These are phyloP conservation scores for Gastrophysa polygoni DNA, from an alignment of 2,888 invertebrate species.

Conservation along the genomic window DNA sequence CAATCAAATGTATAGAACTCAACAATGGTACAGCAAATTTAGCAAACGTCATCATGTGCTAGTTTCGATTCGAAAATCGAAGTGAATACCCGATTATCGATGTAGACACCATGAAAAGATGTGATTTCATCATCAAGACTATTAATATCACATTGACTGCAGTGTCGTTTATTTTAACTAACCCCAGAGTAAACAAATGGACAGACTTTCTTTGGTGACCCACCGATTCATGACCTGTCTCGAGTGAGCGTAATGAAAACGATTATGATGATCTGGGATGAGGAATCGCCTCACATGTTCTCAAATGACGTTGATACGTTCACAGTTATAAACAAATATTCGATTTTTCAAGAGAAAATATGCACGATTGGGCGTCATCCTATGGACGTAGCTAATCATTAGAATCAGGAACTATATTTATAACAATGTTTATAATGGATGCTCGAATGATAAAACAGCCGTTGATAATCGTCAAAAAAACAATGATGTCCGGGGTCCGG, in stretches of 20 bases:
- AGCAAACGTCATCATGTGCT: too few relatives aligned
- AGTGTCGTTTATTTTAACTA: not conserved
- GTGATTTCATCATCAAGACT: not conserved
- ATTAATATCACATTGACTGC: not conserved
- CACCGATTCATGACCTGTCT: not conserved
- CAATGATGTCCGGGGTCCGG: not conserved
- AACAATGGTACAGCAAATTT: too few relatives aligned
- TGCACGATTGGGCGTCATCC: not conserved
- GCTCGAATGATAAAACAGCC: not conserved
- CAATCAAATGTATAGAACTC: too few relatives aligned
- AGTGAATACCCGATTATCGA: not conserved
- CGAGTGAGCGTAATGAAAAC: not conserved
- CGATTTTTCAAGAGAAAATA: not conserved
- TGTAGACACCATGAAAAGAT: not conserved
- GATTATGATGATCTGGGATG: not conserved
- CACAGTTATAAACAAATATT: not conserved
- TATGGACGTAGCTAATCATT: not conserved
- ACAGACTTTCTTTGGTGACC: not conserved
- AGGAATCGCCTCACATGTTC: not conserved
- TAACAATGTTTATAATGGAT: not conserved
- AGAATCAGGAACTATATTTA: not conserved
- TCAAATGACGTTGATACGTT: not conserved
- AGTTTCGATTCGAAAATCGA: too few relatives aligned
- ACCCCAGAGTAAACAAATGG: not conserved
- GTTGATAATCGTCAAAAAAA: not conserved